phyloP scores from a whole-genome alignment of 2,113 vertebrate genomes.

The Leucopsar rothschildi region DNA sequence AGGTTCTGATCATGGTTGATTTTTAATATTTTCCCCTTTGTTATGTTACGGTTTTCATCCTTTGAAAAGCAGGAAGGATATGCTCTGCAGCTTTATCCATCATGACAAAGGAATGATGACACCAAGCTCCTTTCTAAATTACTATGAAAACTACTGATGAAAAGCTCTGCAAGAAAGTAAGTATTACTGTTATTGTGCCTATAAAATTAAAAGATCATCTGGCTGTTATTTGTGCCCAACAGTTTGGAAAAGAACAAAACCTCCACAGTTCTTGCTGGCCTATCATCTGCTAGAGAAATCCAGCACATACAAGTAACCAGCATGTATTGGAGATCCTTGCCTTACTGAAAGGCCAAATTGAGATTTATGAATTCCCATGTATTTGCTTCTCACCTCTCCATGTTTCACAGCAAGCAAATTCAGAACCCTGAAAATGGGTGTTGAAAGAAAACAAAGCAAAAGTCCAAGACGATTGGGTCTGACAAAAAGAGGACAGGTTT shows the following conservation, averaged over 20 bases:
- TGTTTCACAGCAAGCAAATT: background rate
- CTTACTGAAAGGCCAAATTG: background rate
- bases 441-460: background rate
- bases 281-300: background rate
- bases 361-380: background rate
- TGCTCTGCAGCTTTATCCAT: background rate
- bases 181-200: background rate
- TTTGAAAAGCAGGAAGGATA: background rate
- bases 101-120: background rate
- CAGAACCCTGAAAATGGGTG: background rate
- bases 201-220: background rate
- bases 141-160: background rate
- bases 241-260: background rate
- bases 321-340: background rate
- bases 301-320: background rate
- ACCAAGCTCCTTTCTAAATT: background rate
- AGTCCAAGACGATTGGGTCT: background rate
- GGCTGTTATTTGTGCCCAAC: background rate
- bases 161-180: background rate
- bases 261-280: background rate
- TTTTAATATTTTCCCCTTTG: background rate
- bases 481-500: background rate
- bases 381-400: accelerated
- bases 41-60: background rate
- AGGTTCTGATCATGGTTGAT: background rate